These are phyloP conservation scores for Rhineura floridana DNA, from an alignment of 2,113 vertebrate genomes.

Conservation along the genomic window DNA sequence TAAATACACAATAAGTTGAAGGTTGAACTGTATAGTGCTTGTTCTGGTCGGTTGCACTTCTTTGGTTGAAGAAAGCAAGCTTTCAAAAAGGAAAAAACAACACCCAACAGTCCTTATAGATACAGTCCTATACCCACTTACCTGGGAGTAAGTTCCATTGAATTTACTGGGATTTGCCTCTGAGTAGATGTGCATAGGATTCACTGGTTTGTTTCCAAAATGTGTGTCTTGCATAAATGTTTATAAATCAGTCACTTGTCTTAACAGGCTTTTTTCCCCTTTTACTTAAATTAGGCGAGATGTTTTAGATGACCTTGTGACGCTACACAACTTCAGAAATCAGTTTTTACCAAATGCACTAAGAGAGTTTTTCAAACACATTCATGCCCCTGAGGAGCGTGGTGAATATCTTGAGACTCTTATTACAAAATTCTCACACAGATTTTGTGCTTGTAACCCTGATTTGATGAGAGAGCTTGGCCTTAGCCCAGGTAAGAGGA, in stretches of 20 bases:
- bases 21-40: background rate
- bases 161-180: background rate
- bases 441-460: conserved; percentile 96
- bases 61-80: background rate
- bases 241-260: conserved; percentile 16
- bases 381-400: conserved; percentile 96
- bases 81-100: background rate
- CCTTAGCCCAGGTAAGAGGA: conserved; percentile 93
- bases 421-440: conserved; percentile 98
- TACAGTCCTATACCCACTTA: background rate
- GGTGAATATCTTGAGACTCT: conserved; percentile 99
- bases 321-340: conserved; percentile 98
- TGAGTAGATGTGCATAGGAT: background rate
- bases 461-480: conserved; percentile 90
- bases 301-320: conserved; percentile 97
- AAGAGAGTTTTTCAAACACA: conserved; percentile 97
- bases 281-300: conserved; percentile 82
- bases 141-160: background rate
- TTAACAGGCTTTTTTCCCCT: conserved; percentile 36
- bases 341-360: conserved; percentile 98
- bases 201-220: conserved; percentile 1
- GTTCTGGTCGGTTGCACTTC: background rate
- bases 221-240: background rate
- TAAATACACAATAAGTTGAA: background rate
- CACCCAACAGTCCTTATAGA: background rate